Conservation (phyloP, 2,113 vertebrate species). For the Crotalus horridus region DNA sequence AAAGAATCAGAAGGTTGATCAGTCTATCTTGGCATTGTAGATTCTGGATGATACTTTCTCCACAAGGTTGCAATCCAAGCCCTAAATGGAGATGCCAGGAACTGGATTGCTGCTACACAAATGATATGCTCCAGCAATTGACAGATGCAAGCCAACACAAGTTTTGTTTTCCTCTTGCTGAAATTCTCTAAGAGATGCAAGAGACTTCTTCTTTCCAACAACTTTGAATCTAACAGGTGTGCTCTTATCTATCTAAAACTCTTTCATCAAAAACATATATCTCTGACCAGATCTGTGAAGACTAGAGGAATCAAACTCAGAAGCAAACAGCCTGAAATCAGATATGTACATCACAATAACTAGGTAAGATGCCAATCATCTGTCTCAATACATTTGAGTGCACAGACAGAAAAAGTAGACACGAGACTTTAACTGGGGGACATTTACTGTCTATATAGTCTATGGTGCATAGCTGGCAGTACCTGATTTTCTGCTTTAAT, state of each 20-base stretch:
- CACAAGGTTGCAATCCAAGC: background rate
- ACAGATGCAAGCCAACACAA: background rate
- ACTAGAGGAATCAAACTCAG: background rate
- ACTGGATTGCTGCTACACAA: background rate
- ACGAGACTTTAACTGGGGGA: background rate
- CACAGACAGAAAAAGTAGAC: background rate
- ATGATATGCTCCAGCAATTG: background rate
- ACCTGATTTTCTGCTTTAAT: background rate
- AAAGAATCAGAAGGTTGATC: background rate
- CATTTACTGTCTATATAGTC: background rate
- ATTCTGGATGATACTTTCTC: background rate
- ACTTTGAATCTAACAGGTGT: background rate
- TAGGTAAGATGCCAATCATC: background rate
- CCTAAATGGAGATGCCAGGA: background rate
- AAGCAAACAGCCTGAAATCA: background rate
- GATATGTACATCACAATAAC: background rate
- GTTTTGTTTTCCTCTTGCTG: background rate
- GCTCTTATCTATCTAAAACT: background rate
- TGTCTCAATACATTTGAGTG: background rate
- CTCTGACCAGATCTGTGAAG: background rate
- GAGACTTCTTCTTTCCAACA: background rate
- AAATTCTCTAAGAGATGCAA: background rate
- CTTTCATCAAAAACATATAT: background rate
- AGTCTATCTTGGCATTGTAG: background rate
- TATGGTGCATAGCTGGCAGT: background rate